phyloP scores from a whole-genome alignment of 2,888 invertebrate genomes.

The Lathronympha strigana region DNA sequence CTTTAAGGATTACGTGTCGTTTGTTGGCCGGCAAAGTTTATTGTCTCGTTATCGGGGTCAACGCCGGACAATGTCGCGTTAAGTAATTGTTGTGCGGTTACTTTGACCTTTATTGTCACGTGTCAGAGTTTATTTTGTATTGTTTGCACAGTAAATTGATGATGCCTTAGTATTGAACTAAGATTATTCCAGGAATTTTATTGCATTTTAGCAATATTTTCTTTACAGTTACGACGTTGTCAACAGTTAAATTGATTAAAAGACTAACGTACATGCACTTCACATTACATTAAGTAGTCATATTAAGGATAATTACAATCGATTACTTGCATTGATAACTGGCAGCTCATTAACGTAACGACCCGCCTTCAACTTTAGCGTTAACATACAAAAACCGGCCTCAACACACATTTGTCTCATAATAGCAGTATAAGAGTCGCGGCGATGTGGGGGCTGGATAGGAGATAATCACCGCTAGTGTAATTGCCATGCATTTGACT shows the following conservation, averaged over 20 bases:
- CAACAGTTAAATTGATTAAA: not conserved
- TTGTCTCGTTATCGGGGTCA: constrained; percentile 37
- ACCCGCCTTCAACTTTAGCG: constrained; percentile 21
- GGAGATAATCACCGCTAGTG: constrained; percentile 23
- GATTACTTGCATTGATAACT: constrained; percentile 10
- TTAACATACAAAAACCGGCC: constrained; percentile 15
- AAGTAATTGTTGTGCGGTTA: constrained; percentile 36
- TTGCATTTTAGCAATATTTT: not conserved
- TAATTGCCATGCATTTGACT: constrained; percentile 37
- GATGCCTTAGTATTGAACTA: constrained; percentile 6
- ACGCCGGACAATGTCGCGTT: constrained; percentile 41
- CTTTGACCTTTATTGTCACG: constrained; percentile 40
- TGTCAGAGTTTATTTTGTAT: constrained; percentile 38
- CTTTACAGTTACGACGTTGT: not conserved
- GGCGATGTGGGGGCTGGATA: constrained; percentile 13
- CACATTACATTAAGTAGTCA: not conserved
- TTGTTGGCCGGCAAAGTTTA: constrained; percentile 9
- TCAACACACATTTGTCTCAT: constrained; percentile 31
- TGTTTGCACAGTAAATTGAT: constrained; percentile 30
- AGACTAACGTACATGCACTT: not conserved
- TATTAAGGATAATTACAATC: constrained; percentile 14
- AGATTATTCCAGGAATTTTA: constrained; percentile 2
- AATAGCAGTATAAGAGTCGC: constrained; percentile 26
- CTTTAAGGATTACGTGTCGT: not conserved
- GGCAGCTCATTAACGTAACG: constrained; percentile 19